Evolutionary conservation across 2,888 invertebrate species (phyloP), one percentile per base, ranked within the genome.

Genomic region (Xestia rhomboidea): DNA sequence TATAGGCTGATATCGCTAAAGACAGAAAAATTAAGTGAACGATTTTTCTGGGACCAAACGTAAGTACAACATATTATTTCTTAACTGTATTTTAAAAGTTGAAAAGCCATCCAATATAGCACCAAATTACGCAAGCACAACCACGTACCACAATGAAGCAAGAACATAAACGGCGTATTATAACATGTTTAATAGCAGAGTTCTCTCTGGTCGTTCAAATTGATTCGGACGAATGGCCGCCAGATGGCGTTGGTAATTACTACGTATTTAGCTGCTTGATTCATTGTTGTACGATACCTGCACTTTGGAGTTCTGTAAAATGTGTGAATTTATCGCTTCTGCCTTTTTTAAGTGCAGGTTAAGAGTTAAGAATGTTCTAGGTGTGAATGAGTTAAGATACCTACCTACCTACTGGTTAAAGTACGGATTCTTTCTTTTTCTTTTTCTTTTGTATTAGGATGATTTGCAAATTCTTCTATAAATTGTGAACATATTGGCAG

Each of bases 181-280:
- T 88, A 89, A 88, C 88, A 85, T 81, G 77, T 82, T 85, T 93
- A 92, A 93, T 92, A 90, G 90, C 89, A 88, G 87, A 87, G 87
- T 83, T 84, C 79, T 72, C 68, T 49, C 24, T 64, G 73, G 84
- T 85, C 85, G 81, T 77, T 89, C 79, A 90, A 93, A 94, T 93
- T 93, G 93, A 93, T 93, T 90, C 90, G 89, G 90, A 89, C 82
- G 82, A 82, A 88, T 86, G 81, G 81, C 74, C 82, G 85, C 85
- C 87, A 89, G 87, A 89, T 89, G 88, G 88, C 76, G 91, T 60
- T 41, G 64, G 78, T 90, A 93, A 93, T 92, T 90, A 91, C 91
- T 68, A 84, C 77, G 89, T 93, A 92, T 91, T 93, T 93, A 93
- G 89, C 89, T 71, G 71, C 86, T 90, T 93, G 93, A 93, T 94